Evolutionary conservation across 2,113 vertebrate genomes (phyloP), one percentile per base, ranked within the genome.

Genomic region (Hucho hucho): DNA sequence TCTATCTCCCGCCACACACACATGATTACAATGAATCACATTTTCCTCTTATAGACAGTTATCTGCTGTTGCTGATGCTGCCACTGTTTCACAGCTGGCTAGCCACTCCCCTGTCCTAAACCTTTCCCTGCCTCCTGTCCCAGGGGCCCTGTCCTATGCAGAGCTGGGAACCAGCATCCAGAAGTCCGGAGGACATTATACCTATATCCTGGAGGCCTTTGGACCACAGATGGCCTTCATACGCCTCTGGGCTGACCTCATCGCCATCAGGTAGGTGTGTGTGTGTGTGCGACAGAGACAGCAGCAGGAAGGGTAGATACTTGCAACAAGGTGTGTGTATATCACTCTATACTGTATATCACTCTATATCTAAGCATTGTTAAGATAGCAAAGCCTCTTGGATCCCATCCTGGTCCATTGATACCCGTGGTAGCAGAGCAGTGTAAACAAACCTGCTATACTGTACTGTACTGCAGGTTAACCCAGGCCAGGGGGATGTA

Each of bases 181-280:
- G 87, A 99, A 99, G 87, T 98, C 97, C 32, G 98, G 98, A 0
- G 98, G 97, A 37, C 98, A 99, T 84, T 99, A 99, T 70, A 98
- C 94, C 0, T 99, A 99, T 5, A 94, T 99, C 72, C 82, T 97
- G 87, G 98, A 98, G 89, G 95, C 96, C 4, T 99, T 98, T 84
- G 98, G 98, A n/a, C 97, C 97, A 0, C 89, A 95, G 29, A 90
- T 96, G 84, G 98, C 98, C 70, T 99, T 99, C 82, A 87, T 99
- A 43, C 87, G 94, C 83, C 91, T 99, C 11, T 99, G 98, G 98
- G 94, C 90, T 28, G 97, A 99, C 59, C 87, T 99, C 1, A 95
- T 98, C 12, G 80, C 97, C 46, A 96, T 99, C 89, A 95, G 98
- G 98, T 99, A 4, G 6, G 49, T 58, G 13, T 70, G 12, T 26